These are phyloP conservation scores for Solenodon paradoxus DNA, from an alignment of 2,113 vertebrate genomes.

Conservation along the genomic window DNA sequence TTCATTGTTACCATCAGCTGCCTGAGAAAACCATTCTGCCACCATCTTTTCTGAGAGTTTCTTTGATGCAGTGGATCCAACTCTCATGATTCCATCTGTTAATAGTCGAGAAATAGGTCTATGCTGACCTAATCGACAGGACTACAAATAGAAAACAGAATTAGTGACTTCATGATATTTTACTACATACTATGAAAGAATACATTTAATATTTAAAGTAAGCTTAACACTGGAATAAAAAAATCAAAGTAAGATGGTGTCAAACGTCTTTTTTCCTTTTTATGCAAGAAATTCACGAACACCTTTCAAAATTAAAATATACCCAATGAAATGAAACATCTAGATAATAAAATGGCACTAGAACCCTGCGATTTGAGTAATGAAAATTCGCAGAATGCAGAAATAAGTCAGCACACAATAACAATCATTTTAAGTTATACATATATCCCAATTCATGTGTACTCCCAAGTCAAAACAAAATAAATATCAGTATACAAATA, in stretches of 20 bases:
- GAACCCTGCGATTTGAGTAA: background rate
- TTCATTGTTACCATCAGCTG: conserved; percentile 90
- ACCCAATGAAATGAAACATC: background rate
- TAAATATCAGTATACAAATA: background rate
- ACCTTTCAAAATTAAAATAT: conserved; percentile 34
- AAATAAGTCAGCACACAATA: background rate
- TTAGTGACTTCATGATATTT: conserved; percentile 7
- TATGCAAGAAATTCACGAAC: conserved; percentile 28
- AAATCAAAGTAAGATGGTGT: background rate
- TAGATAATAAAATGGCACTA: background rate
- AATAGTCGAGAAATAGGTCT: conserved; percentile 95
- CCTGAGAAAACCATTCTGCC: conserved; percentile 96
- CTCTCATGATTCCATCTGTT: conserved; percentile 94
- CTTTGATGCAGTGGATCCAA: conserved; percentile 91
- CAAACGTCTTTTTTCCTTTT: background rate
- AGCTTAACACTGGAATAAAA: conserved; percentile 33
- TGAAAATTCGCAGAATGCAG: background rate
- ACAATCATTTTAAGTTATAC: background rate
- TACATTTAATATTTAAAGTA: conserved; percentile 50
- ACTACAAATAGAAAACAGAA: conserved; percentile 81
- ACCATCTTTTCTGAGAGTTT: conserved; percentile 93
- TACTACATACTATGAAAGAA: background rate
- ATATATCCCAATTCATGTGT: background rate
- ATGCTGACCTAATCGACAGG: conserved; percentile 97
- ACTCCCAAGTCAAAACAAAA: background rate